These are phyloP conservation scores for Agrypnia vestita DNA, from an alignment of 1,140 invertebrate genomes.

Conservation along the genomic window DNA sequence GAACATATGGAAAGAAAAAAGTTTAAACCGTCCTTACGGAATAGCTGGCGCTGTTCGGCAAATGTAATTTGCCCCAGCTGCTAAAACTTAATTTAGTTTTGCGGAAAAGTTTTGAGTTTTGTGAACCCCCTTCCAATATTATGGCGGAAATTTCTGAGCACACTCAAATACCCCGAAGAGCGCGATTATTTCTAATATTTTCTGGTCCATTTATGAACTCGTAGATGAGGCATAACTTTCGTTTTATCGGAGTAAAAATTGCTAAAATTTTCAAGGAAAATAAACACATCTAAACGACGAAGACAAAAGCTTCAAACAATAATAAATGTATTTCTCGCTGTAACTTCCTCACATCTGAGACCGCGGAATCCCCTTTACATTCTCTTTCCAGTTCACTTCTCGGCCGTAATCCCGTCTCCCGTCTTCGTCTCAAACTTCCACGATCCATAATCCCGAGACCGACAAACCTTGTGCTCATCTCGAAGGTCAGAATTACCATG, in stretches of 20 bases:
- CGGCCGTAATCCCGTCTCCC: neutral
- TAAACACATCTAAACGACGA: too few relatives aligned
- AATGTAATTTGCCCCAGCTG: constrained; percentile 60
- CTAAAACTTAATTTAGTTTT: constrained; percentile 61
- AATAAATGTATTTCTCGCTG: too few relatives aligned
- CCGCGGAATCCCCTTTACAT: too few relatives aligned
- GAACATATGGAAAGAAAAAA: constrained; percentile 48
- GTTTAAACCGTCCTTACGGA: constrained; percentile 48
- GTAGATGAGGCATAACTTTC: too few relatives aligned
- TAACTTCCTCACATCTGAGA: too few relatives aligned
- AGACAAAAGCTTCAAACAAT: too few relatives aligned
- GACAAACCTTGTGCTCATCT: constrained; percentile 6
- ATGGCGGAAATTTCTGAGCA: neutral
- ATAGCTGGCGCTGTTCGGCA: constrained; percentile 53
- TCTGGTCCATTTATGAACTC: too few relatives aligned
- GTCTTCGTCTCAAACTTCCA: constrained; percentile 1
- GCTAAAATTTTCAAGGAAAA: too few relatives aligned
- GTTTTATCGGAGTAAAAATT: too few relatives aligned
- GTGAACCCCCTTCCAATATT: constrained; percentile 32
- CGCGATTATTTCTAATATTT: too few relatives aligned
- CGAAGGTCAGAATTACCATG: constrained; percentile 40
- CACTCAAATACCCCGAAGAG: neutral
- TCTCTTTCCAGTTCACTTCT: too few relatives aligned
- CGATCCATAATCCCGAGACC: constrained; percentile 3
- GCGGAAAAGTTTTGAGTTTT: constrained; percentile 51